phyloP scores from a whole-genome alignment of 2,113 vertebrate genomes.

The Blennius ocellaris region DNA sequence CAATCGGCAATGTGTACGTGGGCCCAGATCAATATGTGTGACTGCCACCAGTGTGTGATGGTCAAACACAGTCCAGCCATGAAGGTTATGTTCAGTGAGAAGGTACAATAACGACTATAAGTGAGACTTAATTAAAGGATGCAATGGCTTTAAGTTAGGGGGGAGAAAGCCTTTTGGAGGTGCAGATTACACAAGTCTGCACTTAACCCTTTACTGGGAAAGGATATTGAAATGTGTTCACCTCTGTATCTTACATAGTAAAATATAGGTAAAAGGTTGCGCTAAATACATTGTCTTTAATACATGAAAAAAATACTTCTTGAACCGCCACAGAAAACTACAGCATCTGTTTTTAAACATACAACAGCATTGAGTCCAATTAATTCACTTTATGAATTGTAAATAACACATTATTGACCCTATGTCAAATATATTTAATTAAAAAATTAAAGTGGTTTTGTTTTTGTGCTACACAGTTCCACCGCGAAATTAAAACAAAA shows the following conservation, averaged over 20 bases:
- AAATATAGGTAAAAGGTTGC: too few relatives aligned
- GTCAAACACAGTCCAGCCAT: background rate
- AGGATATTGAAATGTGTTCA: too few relatives aligned
- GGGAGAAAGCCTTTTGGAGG: background rate
- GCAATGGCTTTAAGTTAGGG: background rate
- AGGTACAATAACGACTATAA: background rate
- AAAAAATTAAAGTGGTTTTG: too few relatives aligned
- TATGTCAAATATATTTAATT: too few relatives aligned
- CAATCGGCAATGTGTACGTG: constrained; percentile 4
- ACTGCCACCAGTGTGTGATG: background rate
- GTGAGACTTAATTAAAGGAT: background rate
- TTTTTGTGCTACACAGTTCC: background rate
- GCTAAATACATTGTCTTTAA: too few relatives aligned
- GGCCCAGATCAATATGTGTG: constrained; percentile 39
- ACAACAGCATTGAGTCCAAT: too few relatives aligned
- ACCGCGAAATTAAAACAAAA: constrained; percentile 4
- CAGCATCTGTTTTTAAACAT: too few relatives aligned
- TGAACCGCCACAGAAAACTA: too few relatives aligned
- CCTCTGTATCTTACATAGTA: too few relatives aligned
- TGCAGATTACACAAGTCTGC: constrained; percentile 5
- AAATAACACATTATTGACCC: too few relatives aligned
- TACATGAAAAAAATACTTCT: too few relatives aligned
- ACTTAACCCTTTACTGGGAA: background rate
- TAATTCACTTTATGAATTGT: too few relatives aligned
- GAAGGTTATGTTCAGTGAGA: background rate